These are phyloP conservation scores for Poeciliopsis occidentalis DNA, from an alignment of 2,113 vertebrate genomes.

Conservation along the genomic window DNA sequence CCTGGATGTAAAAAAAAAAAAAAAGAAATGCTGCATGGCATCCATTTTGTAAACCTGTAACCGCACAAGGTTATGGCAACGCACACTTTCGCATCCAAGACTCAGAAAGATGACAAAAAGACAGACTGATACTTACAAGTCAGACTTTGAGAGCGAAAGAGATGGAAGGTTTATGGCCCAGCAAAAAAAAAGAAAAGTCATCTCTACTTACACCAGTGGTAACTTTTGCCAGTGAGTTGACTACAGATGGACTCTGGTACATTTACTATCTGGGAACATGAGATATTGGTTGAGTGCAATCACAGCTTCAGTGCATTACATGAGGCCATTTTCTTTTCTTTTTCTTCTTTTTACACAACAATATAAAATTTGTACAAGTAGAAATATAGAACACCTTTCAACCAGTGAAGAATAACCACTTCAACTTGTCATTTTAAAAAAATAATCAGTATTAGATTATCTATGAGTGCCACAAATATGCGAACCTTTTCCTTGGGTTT, in stretches of 20 bases:
- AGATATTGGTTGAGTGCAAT: constrained; percentile 21
- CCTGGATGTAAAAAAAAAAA: background rate
- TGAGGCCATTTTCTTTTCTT: background rate
- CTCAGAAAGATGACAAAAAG: background rate
- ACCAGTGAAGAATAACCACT: no score
- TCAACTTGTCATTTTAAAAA: no score
- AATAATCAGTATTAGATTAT: background rate
- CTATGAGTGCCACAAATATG: background rate
- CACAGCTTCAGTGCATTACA: background rate
- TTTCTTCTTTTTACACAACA: no score
- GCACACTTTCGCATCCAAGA: background rate
- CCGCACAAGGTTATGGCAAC: no score
- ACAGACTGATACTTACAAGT: constrained; percentile 25
- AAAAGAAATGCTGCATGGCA: background rate
- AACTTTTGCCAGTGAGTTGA: constrained; percentile 61
- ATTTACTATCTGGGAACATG: constrained; percentile 61
- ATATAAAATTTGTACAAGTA: no score
- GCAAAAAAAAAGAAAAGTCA: background rate
- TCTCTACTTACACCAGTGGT: constrained; percentile 77
- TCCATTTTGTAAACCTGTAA: background rate
- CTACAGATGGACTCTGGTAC: constrained; percentile 61
- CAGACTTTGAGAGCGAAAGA: constrained; percentile 15
- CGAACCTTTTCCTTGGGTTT: background rate
- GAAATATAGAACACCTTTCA: no score
- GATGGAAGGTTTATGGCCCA: constrained; percentile 8